These are phyloP conservation scores for Podarcis raffonei DNA, from an alignment of 2,113 vertebrate genomes.

Conservation along the genomic window DNA sequence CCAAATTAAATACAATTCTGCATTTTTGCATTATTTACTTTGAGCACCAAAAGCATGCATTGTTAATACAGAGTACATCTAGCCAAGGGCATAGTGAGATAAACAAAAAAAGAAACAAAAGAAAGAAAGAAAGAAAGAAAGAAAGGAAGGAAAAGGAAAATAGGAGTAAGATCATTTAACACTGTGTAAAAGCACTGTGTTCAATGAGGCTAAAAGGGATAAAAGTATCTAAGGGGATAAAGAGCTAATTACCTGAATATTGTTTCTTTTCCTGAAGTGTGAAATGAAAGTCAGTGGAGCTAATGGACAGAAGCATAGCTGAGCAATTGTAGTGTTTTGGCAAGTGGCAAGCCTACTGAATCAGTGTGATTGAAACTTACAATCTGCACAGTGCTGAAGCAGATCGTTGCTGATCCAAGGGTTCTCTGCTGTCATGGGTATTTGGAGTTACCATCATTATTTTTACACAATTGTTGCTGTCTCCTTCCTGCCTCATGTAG, in stretches of 20 bases:
- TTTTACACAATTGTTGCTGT: background rate
- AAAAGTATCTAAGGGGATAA: background rate
- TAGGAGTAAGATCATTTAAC: background rate
- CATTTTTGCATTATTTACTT: background rate
- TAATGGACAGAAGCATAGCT: conserved; percentile 7
- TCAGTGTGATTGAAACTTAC: background rate
- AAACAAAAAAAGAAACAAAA: background rate
- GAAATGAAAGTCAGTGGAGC: conserved; percentile 13
- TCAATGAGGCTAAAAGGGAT: conserved; percentile 9
- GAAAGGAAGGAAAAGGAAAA: background rate
- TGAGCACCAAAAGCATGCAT: background rate
- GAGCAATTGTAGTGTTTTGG: background rate
- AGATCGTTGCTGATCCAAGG: background rate
- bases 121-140: no score
- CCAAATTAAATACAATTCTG: background rate
- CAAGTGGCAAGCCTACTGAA: background rate
- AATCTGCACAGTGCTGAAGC: background rate
- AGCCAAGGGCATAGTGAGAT: background rate
- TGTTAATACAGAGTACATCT: background rate
- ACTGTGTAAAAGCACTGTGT: background rate
- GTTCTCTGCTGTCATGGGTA: background rate
- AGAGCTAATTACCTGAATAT: conserved; percentile 23
- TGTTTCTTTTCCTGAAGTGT: conserved; percentile 1
- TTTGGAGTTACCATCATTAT: background rate
- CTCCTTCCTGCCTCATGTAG: background rate